These are phyloP conservation scores for Micropoecilia bifurca DNA, from an alignment of 2,797 vertebrate genomes.

Conservation along the genomic window DNA sequence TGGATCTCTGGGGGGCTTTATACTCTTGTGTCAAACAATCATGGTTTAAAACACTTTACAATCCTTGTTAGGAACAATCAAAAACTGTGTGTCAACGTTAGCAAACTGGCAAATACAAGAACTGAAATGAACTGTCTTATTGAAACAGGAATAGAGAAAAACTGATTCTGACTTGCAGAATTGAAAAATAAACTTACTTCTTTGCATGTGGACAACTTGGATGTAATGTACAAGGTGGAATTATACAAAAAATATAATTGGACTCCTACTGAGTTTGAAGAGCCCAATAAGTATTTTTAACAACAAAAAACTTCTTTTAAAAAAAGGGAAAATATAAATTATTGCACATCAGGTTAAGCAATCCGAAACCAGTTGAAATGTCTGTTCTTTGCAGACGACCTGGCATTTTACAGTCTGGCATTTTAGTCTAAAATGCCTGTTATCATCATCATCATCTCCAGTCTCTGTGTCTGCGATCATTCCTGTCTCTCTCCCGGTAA, in stretches of 20 bases:
- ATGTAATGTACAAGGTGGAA: neutral
- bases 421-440: neutral
- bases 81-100: neutral
- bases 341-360: neutral
- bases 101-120: neutral
- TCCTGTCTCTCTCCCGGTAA: constrained; percentile 77
- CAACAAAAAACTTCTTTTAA: neutral
- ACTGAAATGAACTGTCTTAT: neutral
- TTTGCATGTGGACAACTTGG: neutral
- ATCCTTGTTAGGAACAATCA: neutral
- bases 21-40: neutral
- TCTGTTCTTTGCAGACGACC: neutral
- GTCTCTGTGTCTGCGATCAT: constrained; percentile 68
- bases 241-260: neutral
- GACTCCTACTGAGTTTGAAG: neutral
- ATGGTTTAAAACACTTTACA: neutral
- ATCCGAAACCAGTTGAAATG: neutral
- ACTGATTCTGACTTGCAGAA: neutral
- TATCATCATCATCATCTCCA: constrained; percentile 52
- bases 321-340: neutral
- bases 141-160: neutral
- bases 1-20: neutral
- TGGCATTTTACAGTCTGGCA: too few relatives aligned
- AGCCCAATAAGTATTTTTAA: neutral
- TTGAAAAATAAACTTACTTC: neutral